Conservation (phyloP, 2,113 vertebrate genomes). For the Gila orcuttii region DNA sequence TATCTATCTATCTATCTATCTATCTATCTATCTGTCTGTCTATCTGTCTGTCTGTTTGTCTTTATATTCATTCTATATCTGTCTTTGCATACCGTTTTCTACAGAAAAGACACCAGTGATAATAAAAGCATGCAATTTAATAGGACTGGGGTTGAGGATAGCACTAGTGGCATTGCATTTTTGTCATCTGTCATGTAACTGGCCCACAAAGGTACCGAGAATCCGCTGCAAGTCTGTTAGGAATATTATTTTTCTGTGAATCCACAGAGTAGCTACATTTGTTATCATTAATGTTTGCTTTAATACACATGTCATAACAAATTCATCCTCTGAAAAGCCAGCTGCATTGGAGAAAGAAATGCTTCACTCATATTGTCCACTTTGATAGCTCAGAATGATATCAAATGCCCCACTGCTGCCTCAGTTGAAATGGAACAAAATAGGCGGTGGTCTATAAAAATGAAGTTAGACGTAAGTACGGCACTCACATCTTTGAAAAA, state of each 20-base stretch:
- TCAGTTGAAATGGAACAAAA: conserved; percentile 88
- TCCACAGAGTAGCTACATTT: conserved; percentile 53
- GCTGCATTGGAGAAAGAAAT: conserved; percentile 82
- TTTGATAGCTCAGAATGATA: conserved; percentile 88
- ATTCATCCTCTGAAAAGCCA: conserved; percentile 82
- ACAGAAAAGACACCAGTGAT: background rate
- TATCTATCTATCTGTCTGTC: background rate
- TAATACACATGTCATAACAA: conserved; percentile 74
- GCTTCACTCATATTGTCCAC: conserved; percentile 87
- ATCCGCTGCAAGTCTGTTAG: background rate
- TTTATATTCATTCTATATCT: background rate
- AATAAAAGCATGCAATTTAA: background rate
- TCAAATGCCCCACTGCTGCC: conserved; percentile 89
- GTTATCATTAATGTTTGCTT: conserved; percentile 68
- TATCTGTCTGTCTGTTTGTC: background rate
- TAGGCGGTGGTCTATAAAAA: conserved; percentile 88
- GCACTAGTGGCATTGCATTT: background rate
- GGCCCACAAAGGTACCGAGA: conserved; percentile 1
- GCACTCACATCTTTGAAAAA: conserved; percentile 90
- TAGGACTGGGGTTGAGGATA: background rate
- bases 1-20: too few relatives aligned
- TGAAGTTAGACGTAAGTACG: conserved; percentile 90
- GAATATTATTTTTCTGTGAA: conserved; percentile 11
- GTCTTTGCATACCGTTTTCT: background rate
- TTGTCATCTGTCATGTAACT: conserved; percentile 9